Conservation (phyloP, 2,113 vertebrate genomes). For the Zonotrichia leucophrys region DNA sequence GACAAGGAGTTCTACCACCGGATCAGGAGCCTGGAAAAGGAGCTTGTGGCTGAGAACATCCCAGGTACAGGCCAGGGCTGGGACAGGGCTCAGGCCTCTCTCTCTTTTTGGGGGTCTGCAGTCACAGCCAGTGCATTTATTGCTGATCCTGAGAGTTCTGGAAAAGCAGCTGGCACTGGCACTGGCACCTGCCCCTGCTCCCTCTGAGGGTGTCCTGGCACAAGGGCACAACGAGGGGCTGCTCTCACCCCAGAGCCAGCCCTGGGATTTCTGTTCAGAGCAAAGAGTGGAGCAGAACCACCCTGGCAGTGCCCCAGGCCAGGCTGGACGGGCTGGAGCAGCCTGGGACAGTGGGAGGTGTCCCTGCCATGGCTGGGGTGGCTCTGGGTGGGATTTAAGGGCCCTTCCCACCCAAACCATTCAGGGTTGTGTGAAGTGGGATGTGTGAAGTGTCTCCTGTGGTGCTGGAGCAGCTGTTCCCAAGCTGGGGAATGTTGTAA, state of each 20-base stretch:
- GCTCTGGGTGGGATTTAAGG: neutral
- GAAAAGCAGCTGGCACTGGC: neutral
- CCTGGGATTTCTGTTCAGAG: fast-evolving
- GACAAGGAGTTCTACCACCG: constrained; percentile 82
- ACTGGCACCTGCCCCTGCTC: neutral
- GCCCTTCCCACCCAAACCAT: neutral
- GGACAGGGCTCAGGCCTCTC: neutral
- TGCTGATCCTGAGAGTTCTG: neutral
- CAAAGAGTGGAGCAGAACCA: neutral
- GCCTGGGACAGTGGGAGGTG: neutral
- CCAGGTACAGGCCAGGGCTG: constrained; percentile 78
- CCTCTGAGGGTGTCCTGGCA: neutral
- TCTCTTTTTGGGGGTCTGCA: neutral
- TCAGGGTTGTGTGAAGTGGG: neutral
- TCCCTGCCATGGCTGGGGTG: neutral
- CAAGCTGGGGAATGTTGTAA: fast-evolving
- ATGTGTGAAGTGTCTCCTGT: too few relatives aligned
- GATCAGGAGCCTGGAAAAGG: constrained; percentile 68
- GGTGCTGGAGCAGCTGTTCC: neutral
- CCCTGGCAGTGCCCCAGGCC: neutral
- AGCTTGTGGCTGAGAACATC: constrained; percentile 76
- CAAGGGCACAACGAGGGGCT: fast-evolving
- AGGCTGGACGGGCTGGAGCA: neutral
- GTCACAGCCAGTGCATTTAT: neutral
- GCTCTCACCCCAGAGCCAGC: neutral